Base-by-base conservation (phyloP, 2,113 vertebrate genomes). In the Scatophagus argus region DNA sequence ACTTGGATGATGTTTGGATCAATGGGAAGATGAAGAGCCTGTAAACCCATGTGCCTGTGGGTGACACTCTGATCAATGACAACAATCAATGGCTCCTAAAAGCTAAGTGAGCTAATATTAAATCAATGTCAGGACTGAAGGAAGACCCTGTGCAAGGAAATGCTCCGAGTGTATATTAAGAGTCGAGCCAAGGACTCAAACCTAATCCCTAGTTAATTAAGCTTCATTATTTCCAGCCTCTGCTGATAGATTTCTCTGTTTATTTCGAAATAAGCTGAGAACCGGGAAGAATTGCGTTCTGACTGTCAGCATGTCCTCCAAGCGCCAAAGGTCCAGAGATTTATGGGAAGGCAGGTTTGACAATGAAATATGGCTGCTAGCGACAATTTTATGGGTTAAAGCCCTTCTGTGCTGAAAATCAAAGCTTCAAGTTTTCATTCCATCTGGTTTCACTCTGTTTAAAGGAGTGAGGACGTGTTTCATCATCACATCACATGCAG, bases 221-320 rank as follows among this genome's bases (percentile, higher is more conserved):
- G 12, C 41, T 27, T 64, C 68, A 67, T 80, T 77, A 77, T 39
- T 58, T 81, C 8, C 19, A 29, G 55, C 55, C 34, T n/a, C 32
- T 64, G 25, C 38, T n/a, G 25, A 51, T 2, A 21, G 64, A 64
- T 77, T 71, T 31, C n/a, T 38, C 52, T 8, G 36, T 38, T 74
- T 60, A 12, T 47, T 62, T 8, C 58, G 58, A 82, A 58, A 62
- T 55, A 25, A 51, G 13, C 9, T 1, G 6, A 69, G 39, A 25
- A 32, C 31, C 16, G 58, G 31, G 38, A 25, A 23, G n/a, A 29
- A 19, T 10, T 36, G 14, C 44, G 19, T 23, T 14, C 23, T 8
- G 59, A 36, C 46, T 16, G 64, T 31, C 56, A 19, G n/a, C 12
- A 2, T 6, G 11, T 36, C 46, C 32, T 38, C n/a, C 8, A 5